phyloP scores from a whole-genome alignment of 2,888 invertebrate species.

The Chalcosyrphus nemorum region DNA sequence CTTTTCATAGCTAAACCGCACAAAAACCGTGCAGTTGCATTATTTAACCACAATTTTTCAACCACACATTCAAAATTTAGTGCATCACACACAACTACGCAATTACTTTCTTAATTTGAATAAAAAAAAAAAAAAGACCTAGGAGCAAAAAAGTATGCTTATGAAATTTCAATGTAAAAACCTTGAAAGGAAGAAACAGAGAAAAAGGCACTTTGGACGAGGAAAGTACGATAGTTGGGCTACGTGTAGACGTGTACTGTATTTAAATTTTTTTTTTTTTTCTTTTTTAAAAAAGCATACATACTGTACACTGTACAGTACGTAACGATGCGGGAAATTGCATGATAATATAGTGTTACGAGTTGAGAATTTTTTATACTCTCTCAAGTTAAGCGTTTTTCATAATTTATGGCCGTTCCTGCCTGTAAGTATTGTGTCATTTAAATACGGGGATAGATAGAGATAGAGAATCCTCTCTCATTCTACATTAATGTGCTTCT shows the following conservation, averaged over 20 bases:
- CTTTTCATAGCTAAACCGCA: neutral
- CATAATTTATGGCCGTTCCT: slow-evolving; percentile 61
- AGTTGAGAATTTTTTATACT: slow-evolving; percentile 68
- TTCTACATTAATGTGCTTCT: slow-evolving; percentile 40
- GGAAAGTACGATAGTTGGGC: slow-evolving; percentile 55
- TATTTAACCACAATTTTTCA: slow-evolving; percentile 11
- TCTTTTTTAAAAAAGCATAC: slow-evolving; percentile 9
- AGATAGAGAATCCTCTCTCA: slow-evolving; percentile 32
- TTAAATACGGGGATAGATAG: slow-evolving; percentile 31
- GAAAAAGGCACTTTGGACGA: slow-evolving; percentile 45
- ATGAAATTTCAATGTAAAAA: slow-evolving; percentile 67
- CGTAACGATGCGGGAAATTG: slow-evolving; percentile 72
- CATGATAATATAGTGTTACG: slow-evolving; percentile 72
- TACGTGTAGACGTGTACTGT: slow-evolving; percentile 56
- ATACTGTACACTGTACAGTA: neutral
- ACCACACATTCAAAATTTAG: slow-evolving; percentile 40
- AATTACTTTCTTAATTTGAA: slow-evolving; percentile 68
- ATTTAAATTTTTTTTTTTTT: slow-evolving; percentile 50
- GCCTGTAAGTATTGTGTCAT: slow-evolving; percentile 31
- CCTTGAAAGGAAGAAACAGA: slow-evolving; percentile 47
- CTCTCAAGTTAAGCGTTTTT: slow-evolving; percentile 58
- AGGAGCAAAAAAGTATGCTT: slow-evolving; percentile 26
- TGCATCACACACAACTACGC: slow-evolving; percentile 28
- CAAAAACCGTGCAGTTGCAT: neutral
- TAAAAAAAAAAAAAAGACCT: slow-evolving; percentile 20